These are phyloP conservation scores for Gouania willdenowi DNA, from an alignment of 2,797 vertebrate genomes.

Conservation along the genomic window DNA sequence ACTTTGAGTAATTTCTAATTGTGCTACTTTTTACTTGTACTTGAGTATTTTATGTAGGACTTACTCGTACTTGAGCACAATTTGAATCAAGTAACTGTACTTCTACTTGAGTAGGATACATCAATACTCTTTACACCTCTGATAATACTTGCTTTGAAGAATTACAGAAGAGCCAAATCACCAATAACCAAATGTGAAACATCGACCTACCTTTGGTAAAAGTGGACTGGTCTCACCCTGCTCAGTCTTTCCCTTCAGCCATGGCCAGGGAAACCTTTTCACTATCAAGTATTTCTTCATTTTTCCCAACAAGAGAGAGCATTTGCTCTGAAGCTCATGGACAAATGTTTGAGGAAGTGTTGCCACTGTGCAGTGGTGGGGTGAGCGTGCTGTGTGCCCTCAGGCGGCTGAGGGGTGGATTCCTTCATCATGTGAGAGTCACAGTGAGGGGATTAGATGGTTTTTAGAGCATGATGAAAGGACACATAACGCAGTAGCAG, in stretches of 20 bases:
- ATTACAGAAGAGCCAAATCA: too few species aligned
- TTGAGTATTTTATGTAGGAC: too few species aligned
- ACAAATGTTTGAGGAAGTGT: constrained; percentile 45
- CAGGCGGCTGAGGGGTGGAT: constrained; percentile 32
- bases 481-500: too few species aligned
- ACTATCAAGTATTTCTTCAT: constrained; percentile 49
- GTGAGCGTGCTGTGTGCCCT: constrained; percentile 28
- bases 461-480: too few species aligned
- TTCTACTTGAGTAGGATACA: too few species aligned
- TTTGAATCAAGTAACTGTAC: too few species aligned
- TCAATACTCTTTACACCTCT: too few species aligned
- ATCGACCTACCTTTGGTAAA: constrained; percentile 77
- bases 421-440: constrained; percentile 77
- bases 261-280: constrained; percentile 42
- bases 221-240: constrained; percentile 72
- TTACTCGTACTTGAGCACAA: too few species aligned
- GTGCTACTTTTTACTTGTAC: too few species aligned
- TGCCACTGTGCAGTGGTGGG: constrained; percentile 41
- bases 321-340: neutral
- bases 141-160: too few species aligned
- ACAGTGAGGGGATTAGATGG: constrained; percentile 61
- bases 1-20: too few species aligned
- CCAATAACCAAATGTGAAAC: neutral
- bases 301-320: constrained; percentile 18
- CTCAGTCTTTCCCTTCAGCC: constrained; percentile 31